Evolutionary conservation across 2,888 invertebrate species (phyloP).

Genomic region (Aricia artaxerxes): DNA sequence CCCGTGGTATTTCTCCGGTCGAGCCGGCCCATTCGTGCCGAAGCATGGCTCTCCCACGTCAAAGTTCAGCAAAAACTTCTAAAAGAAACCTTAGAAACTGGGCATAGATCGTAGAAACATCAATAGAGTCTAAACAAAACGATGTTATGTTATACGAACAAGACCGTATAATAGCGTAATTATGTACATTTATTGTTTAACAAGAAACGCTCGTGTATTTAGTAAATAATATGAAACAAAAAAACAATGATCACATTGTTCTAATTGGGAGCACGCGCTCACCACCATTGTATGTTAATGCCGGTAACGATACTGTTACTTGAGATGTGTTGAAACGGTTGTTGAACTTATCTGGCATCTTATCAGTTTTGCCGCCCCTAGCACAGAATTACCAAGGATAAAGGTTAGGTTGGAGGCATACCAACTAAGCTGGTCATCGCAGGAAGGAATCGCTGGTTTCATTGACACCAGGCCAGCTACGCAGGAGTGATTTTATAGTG

Average conservation of each 20-base stretch:
- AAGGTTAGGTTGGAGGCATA: too few relatives aligned
- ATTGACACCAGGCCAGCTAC: too few relatives aligned
- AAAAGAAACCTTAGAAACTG: too few relatives aligned
- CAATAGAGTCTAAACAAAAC: neutral
- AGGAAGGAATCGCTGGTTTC: too few relatives aligned
- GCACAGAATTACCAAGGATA: too few relatives aligned
- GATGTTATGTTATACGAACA: neutral
- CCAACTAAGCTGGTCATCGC: too few relatives aligned
- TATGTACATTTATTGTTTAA: slow-evolving; percentile 18
- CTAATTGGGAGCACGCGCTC: slow-evolving; percentile 69
- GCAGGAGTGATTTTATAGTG: too few relatives aligned
- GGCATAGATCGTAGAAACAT: neutral
- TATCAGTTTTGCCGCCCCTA: neutral
- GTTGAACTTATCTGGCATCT: slow-evolving; percentile 19
- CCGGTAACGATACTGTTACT: slow-evolving; percentile 51
- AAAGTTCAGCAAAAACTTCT: too few relatives aligned
- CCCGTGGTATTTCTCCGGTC: too few relatives aligned
- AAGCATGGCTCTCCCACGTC: too few relatives aligned
- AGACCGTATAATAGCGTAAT: slow-evolving; percentile 2
- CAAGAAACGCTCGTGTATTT: slow-evolving; percentile 26
- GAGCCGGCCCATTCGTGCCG: too few relatives aligned
- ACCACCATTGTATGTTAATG: slow-evolving; percentile 71
- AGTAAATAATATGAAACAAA: slow-evolving; percentile 37
- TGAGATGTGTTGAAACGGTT: slow-evolving; percentile 28
- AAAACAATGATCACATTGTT: slow-evolving; percentile 67